Conservation (phyloP, 1,140 invertebrate species). For the Hylaeus volcanicus region DNA sequence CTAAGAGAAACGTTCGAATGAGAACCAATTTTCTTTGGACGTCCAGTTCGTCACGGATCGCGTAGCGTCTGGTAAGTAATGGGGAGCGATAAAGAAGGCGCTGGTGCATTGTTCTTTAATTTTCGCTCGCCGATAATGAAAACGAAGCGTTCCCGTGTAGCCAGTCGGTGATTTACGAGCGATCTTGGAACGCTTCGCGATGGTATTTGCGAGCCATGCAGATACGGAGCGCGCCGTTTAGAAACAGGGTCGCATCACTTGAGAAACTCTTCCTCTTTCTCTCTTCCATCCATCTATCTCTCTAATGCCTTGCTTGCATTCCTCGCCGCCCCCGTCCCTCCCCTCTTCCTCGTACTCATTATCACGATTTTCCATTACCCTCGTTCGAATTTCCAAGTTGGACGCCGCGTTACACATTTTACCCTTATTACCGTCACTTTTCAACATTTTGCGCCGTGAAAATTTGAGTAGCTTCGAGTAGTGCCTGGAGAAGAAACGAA, state of each 20-base stretch:
- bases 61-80: too few relatives aligned
- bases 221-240: conserved; percentile 37
- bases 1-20: too few relatives aligned
- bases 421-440: conserved; percentile 18
- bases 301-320: conserved; percentile 27
- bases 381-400: conserved; percentile 61
- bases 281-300: conserved; percentile 15
- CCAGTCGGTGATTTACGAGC: conserved; percentile 34
- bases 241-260: conserved; percentile 59
- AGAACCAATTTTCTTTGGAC: too few relatives aligned
- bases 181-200: conserved; percentile 21
- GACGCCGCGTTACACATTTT: conserved; percentile 19
- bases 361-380: conserved; percentile 63
- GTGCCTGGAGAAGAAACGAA: too few relatives aligned
- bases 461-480: too few relatives aligned
- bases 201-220: conserved; percentile 37
- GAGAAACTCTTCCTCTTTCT: conserved; percentile 24
- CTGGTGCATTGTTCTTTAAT: conserved; percentile 12
- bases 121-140: conserved; percentile 35
- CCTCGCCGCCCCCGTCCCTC: conserved; percentile 34
- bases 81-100: too few relatives aligned
- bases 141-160: conserved; percentile 16
- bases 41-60: too few relatives aligned
- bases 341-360: conserved; percentile 41
- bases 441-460: not conserved